These are phyloP conservation scores for Dynastes tityus DNA, from an alignment of 2,888 invertebrate species.

Conservation along the genomic window DNA sequence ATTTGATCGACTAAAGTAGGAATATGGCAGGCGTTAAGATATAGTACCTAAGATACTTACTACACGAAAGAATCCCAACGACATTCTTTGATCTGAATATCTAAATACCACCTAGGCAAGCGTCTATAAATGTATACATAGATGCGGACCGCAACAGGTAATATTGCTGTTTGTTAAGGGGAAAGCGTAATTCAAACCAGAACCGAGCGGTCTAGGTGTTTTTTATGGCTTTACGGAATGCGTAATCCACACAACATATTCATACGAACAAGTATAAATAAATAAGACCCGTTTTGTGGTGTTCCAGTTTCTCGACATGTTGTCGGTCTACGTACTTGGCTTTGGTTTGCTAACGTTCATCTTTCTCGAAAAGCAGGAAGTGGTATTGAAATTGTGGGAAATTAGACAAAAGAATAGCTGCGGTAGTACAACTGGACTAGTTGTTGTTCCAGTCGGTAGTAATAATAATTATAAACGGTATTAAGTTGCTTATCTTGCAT, in stretches of 20 bases:
- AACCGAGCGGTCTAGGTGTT: slow-evolving; percentile 19
- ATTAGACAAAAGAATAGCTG: background rate
- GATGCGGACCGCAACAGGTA: background rate
- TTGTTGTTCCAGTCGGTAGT: background rate
- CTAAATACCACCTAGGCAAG: background rate
- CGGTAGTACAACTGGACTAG: background rate
- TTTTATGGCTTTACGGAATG: slow-evolving; percentile 15
- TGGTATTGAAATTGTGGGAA: slow-evolving; percentile 4
- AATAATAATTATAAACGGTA: background rate
- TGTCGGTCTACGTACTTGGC: background rate
- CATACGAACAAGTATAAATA: slow-evolving; percentile 26
- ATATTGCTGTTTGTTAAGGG: slow-evolving; percentile 25
- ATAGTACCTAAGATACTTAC: too few species aligned
- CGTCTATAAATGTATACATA: background rate
- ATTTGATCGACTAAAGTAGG: background rate
- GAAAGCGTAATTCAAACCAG: slow-evolving; percentile 28
- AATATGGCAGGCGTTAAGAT: background rate
- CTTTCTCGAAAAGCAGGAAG: slow-evolving; percentile 14
- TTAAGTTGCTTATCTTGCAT: slow-evolving; percentile 4
- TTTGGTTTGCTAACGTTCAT: background rate
- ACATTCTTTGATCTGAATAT: background rate
- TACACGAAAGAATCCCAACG: background rate
- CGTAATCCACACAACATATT: slow-evolving; percentile 12
- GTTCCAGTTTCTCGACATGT: slow-evolving; percentile 18
- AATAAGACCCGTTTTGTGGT: slow-evolving; percentile 24